Evolutionary conservation across 2,113 vertebrate species (phyloP), one percentile per base, ranked within the genome.

Genomic region (Tyto alba): DNA sequence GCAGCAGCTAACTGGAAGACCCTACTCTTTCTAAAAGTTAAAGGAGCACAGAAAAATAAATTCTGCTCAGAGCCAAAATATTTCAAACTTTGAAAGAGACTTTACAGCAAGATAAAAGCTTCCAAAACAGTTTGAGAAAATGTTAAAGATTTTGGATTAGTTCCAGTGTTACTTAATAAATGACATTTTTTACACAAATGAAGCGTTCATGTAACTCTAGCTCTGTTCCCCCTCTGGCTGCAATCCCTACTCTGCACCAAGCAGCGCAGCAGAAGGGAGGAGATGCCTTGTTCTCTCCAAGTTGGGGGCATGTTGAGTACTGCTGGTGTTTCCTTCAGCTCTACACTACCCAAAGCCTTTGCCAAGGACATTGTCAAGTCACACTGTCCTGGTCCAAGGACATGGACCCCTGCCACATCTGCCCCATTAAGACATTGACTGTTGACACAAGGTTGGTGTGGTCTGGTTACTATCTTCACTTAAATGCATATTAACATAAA

Each of bases 321-420:
- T 72, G 4, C 6, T 56, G 18, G 16, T 57, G 22, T 75, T 94
- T 11, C 34, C 4, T 59, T 69, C 55, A 36, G 10, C 23, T 59
- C 41, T 40, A 6, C 4, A 11, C 18, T 91, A 64, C 30, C 4
- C n/a, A 53, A 75, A 64, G 22, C 7, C 30, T 94, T 80, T 76
- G 12, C 7, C 50, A 75, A 15, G 34, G 40, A 50, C 1, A 1
- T 11, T 50, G 17, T 7, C 0, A 0, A 78, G 23, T 29, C 47
- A 45, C 18, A 11, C 5, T 3, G 2, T 21, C 13, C 30, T 1
- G 0, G 8, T 23, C 2, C 40, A 66, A 7, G 16, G 11, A n/a
- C n/a, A 25, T 27, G 8, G 6, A 3, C 16, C 12, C 4, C 17
- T 75, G 47, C 7, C 45, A 56, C 40, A 36, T 66, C 17, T 81